These are phyloP conservation scores for Phaetusa simplex DNA, from an alignment of 2,113 vertebrate species.

Conservation along the genomic window DNA sequence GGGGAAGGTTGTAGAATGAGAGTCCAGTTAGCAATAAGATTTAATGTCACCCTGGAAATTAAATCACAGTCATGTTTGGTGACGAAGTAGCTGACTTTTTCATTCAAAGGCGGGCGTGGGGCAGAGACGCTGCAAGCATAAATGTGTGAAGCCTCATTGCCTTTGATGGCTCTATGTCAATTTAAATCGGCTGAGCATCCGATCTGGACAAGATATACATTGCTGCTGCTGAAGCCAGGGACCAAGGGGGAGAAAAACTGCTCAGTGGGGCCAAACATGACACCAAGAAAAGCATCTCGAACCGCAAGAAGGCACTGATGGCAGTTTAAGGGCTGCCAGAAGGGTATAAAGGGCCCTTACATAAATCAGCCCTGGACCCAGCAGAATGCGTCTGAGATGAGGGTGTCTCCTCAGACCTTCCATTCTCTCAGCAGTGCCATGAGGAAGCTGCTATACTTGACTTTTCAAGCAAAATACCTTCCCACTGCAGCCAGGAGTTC, in stretches of 20 bases:
- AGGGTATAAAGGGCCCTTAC: neutral
- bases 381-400: neutral
- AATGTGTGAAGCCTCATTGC: neutral
- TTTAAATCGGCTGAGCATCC: neutral
- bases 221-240: neutral
- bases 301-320: neutral
- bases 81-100: neutral
- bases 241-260: neutral
- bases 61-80: neutral
- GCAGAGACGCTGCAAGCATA: neutral
- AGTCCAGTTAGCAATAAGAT: neutral
- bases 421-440: neutral
- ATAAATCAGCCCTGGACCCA: neutral
- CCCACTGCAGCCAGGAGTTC: neutral
- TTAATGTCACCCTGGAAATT: neutral
- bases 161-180: neutral
- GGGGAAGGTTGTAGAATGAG: neutral
- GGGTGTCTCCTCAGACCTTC: slow-evolving; percentile 13
- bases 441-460: neutral
- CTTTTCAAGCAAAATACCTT: neutral
- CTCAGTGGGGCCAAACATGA: neutral
- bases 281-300: neutral
- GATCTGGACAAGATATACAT: neutral
- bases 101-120: neutral
- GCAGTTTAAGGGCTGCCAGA: neutral